Evolutionary conservation across 35 echinoderm and acorn worm species (phyloP).

Genomic region (Chiridota heheva): DNA sequence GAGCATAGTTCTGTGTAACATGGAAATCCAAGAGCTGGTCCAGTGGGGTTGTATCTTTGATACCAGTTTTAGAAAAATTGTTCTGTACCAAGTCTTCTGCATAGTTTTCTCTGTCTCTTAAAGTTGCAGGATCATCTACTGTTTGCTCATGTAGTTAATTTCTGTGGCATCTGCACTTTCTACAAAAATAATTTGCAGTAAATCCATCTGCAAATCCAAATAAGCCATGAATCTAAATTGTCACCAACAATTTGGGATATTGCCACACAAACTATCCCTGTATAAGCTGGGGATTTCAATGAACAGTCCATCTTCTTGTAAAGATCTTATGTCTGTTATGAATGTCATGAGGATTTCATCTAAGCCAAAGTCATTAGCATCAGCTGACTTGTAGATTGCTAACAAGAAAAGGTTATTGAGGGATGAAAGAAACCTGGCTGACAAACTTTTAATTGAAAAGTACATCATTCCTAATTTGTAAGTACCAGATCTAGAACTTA

Average conservation of each 20-base stretch:
- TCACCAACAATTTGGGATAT: slow-evolving; percentile 60
- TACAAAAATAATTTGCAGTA: slow-evolving; percentile 39
- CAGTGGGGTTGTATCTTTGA: neutral
- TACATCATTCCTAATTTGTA: slow-evolving; percentile 34
- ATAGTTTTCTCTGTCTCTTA: slow-evolving; percentile 35
- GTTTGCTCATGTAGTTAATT: neutral
- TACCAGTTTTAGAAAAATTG: slow-evolving; percentile 8
- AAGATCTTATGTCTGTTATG: slow-evolving; percentile 14
- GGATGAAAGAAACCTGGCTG: slow-evolving; percentile 18
- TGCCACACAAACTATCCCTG: slow-evolving; percentile 27
- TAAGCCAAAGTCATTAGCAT: slow-evolving; percentile 30
- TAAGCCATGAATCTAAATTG: slow-evolving; percentile 45
- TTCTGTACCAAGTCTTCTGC: slow-evolving; percentile 30
- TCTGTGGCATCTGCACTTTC: slow-evolving; percentile 37
- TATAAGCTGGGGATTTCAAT: slow-evolving; percentile 23
- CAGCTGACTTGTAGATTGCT: slow-evolving; percentile 3
- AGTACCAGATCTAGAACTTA: slow-evolving; percentile 22
- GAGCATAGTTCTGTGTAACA: slow-evolving; percentile 16
- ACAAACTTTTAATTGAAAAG: slow-evolving; percentile 30
- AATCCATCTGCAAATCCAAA: slow-evolving; percentile 54
- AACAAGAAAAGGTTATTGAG: slow-evolving; percentile 27
- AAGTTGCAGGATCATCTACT: neutral
- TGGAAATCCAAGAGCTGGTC: slow-evolving; percentile 13
- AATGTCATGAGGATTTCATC: slow-evolving; percentile 1
- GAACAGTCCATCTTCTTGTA: slow-evolving; percentile 19